Evolutionary conservation across 2,888 invertebrate species (phyloP).

Genomic region (Amorpha juglandis): DNA sequence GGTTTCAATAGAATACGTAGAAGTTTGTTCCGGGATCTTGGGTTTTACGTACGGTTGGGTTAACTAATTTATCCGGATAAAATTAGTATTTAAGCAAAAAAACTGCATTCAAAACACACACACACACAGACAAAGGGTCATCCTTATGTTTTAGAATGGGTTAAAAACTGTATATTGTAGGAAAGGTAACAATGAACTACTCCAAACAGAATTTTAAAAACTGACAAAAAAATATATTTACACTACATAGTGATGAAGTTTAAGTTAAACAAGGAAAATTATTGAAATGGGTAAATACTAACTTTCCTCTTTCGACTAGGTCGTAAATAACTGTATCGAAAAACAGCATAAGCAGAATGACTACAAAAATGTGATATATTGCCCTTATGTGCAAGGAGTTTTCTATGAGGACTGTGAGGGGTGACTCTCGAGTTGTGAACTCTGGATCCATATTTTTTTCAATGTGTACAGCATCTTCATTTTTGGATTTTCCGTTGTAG

Average conservation of each 20-base stretch:
- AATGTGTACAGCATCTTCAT: conserved; percentile 47
- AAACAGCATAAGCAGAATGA: conserved; percentile 88
- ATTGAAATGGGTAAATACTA: conserved; percentile 62
- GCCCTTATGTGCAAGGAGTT: conserved; percentile 90
- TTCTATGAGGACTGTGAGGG: conserved; percentile 91
- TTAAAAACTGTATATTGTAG: no score
- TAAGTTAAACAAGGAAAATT: no score
- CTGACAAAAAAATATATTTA: no score
- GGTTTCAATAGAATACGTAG: background rate
- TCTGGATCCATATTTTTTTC: conserved; percentile 51
- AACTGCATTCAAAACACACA: no score
- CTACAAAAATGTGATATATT: conserved; percentile 93
- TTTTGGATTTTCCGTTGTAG: conserved; percentile 47
- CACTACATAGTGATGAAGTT: no score
- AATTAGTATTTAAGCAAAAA: conserved; percentile 33
- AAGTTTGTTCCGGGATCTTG: background rate
- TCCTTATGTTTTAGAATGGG: no score
- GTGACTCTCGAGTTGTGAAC: conserved; percentile 89
- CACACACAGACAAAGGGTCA: no score
- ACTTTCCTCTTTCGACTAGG: conserved; percentile 90
- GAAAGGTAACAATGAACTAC: no score
- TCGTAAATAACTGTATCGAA: conserved; percentile 90
- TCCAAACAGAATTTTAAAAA: no score
- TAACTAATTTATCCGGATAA: no score
- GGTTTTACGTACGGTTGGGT: no score